Evolutionary conservation across 2,797 vertebrate genomes (phyloP).

Genomic region (Choloepus didactylus): DNA sequence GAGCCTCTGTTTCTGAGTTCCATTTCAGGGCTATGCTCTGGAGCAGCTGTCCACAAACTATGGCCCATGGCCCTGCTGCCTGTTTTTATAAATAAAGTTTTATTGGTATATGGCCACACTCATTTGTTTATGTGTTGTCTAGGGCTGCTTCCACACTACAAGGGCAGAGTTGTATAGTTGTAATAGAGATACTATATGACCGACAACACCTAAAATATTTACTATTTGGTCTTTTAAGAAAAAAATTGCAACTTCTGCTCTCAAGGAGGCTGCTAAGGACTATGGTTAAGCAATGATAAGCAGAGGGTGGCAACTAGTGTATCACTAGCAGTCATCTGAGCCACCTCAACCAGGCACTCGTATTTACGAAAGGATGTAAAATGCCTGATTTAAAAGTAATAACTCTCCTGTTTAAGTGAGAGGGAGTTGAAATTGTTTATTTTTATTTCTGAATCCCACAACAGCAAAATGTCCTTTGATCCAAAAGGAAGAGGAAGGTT

Average conservation of each 20-base stretch:
- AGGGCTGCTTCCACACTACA: no score
- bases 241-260: not conserved
- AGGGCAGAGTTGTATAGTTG: not conserved
- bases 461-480: not conserved
- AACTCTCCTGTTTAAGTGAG: not conserved
- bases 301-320: not conserved
- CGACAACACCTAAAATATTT: not conserved
- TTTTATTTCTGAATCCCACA: not conserved
- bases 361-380: not conserved
- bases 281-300: not conserved
- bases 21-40: not conserved
- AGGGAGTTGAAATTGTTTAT: not conserved
- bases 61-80: not conserved
- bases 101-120: not conserved
- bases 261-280: not conserved
- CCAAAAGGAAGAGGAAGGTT: not conserved
- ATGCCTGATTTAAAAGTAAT: not conserved
- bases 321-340: no score
- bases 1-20: not conserved
- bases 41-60: not conserved
- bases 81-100: not conserved
- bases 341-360: not conserved
- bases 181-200: not conserved
- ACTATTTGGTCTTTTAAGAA: not conserved
- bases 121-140: no score